Evolutionary conservation across 2,113 vertebrate genomes (phyloP).

Genomic region (Clinocottus analis): DNA sequence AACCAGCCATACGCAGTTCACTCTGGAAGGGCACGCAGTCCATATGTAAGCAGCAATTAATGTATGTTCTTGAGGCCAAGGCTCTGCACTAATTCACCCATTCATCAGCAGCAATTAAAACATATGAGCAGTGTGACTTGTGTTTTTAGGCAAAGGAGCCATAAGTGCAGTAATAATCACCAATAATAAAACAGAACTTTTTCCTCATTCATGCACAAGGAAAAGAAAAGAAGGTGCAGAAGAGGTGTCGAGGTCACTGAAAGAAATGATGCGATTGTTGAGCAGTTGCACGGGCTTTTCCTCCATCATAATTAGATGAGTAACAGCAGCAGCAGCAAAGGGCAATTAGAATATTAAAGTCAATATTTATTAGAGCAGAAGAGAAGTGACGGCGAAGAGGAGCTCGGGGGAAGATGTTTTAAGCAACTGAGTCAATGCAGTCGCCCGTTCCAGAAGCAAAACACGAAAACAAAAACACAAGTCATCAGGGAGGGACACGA

Average conservation of each 20-base stretch:
- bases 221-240: not conserved
- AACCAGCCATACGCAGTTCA: not conserved
- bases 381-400: not conserved
- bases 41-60: not conserved
- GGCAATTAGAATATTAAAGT: not conserved
- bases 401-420: not conserved
- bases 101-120: slow-evolving; percentile 17
- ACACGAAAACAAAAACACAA: not conserved
- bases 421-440: not conserved
- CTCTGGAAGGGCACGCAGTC: not conserved
- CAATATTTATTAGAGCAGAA: not conserved
- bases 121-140: not conserved
- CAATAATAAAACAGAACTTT: not conserved
- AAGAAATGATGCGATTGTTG: not conserved
- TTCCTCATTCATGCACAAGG: not conserved
- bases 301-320: not conserved
- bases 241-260: not conserved
- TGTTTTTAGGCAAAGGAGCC: not conserved
- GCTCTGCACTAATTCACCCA: not conserved
- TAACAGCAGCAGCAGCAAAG: slow-evolving; percentile 4
- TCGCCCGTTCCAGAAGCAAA: not conserved
- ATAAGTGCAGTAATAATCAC: not conserved
- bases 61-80: not conserved
- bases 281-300: not conserved
- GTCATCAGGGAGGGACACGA: not conserved